A percentile compares a stretch with the other conserved stretches of the same genome.
Evolutionary conservation across 2,113 vertebrate genomes (phyloP).

Genomic region (Actenoides lindsayi): DNA sequence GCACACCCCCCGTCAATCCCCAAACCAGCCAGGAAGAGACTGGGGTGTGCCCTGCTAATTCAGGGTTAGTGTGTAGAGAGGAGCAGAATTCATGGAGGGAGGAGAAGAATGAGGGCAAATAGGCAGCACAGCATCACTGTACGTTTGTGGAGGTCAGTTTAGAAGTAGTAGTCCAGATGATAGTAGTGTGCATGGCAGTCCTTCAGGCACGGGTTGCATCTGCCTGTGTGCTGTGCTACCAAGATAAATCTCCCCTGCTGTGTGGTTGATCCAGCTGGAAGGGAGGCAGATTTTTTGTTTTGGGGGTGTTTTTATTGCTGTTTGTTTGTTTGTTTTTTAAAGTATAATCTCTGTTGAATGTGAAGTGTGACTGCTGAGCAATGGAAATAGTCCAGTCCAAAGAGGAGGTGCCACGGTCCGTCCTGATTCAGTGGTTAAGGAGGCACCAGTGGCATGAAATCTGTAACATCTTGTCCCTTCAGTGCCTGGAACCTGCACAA

Average conservation of each 20-base stretch:
- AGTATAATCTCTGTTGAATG: not conserved
- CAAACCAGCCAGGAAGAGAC: not conserved
- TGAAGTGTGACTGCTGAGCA: not conserved
- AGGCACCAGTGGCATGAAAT: not conserved
- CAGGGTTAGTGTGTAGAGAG: not conserved
- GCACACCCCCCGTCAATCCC: not conserved
- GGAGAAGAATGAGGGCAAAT: not conserved
- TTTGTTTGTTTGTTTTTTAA: not conserved
- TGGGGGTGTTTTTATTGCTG: no score
- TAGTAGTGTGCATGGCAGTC: not conserved
- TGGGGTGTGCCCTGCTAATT: not conserved
- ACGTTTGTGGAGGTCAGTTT: not conserved
- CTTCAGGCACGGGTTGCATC: not conserved
- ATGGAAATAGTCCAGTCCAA: not conserved
- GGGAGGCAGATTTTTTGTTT: not conserved
- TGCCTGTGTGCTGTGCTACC: not conserved
- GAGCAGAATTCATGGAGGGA: not conserved
- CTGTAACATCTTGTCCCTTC: fast-evolving
- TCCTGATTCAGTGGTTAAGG: not conserved
- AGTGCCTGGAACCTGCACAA: not conserved
- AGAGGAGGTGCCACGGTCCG: not conserved
- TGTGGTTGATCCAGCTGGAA: not conserved
- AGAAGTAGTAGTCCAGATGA: not conserved
- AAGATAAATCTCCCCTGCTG: not conserved
- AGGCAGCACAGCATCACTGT: not conserved